These are phyloP conservation scores for Nysson spinosus DNA, from an alignment of 2,888 invertebrate species.

Conservation along the genomic window DNA sequence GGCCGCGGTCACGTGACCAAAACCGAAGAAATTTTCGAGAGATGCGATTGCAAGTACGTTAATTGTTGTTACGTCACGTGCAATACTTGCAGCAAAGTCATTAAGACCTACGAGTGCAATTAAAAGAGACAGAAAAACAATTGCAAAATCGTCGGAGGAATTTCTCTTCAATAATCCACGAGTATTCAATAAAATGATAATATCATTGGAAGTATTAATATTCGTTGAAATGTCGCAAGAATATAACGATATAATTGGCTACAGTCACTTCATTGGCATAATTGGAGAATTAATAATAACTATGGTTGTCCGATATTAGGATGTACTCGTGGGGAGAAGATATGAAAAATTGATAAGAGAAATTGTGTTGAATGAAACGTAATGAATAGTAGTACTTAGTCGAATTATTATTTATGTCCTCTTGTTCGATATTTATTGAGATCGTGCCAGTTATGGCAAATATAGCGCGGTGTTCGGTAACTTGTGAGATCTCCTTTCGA, in stretches of 20 bases:
- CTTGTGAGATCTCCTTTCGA: no score
- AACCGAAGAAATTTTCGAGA: constrained; percentile 83
- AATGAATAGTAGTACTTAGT: constrained; percentile 23
- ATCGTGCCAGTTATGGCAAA: constrained; percentile 16
- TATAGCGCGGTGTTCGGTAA: constrained; percentile 18
- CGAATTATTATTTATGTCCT: constrained; percentile 41
- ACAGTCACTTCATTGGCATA: no score
- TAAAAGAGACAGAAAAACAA: constrained; percentile 65
- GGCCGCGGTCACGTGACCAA: constrained; percentile 87
- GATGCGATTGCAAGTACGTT: constrained; percentile 91
- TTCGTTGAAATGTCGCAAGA: no score
- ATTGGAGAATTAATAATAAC: no score
- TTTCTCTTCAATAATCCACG: not conserved
- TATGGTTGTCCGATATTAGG: no score
- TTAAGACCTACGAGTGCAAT: constrained; percentile 86
- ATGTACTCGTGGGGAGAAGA: no score
- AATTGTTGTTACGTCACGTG: constrained; percentile 94
- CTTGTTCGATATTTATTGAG: constrained; percentile 47
- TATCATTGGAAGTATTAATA: no score
- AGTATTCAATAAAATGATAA: no score
- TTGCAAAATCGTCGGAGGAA: not conserved
- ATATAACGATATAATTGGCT: no score
- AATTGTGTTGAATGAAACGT: constrained; percentile 15
- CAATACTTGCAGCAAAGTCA: constrained; percentile 86
- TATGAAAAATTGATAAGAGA: constrained; percentile 21